Evolutionary conservation across 2,888 invertebrate genomes (phyloP).

Genomic region (Anagyrus pseudococci): DNA sequence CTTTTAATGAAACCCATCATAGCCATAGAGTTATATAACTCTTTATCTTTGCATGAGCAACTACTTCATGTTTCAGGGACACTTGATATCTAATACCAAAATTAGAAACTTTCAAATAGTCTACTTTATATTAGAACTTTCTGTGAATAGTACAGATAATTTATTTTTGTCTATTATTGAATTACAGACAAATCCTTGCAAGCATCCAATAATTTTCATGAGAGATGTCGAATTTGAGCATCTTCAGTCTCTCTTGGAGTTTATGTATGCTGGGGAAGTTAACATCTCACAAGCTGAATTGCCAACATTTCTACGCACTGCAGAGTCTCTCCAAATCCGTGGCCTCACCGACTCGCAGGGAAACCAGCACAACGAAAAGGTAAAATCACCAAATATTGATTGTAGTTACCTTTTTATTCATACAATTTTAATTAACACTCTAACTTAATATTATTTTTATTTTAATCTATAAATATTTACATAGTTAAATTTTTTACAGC

Average conservation of each 20-base stretch:
- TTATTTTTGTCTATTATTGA: constrained; percentile 24
- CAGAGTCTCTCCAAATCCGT: constrained; percentile 80
- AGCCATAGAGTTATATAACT: constrained; percentile 54
- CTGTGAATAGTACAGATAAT: constrained; percentile 6
- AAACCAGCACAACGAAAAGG: constrained; percentile 62
- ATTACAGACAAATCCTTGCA: constrained; percentile 82
- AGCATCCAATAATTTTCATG: constrained; percentile 86
- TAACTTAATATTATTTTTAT: background rate
- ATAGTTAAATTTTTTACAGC: constrained; percentile 47
- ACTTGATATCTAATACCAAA: constrained; percentile 36
- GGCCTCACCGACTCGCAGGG: constrained; percentile 73
- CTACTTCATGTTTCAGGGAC: constrained; percentile 38
- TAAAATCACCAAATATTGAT: constrained; percentile 36
- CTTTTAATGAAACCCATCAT: constrained; percentile 47
- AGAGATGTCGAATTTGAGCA: constrained; percentile 82
- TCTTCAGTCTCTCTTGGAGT: constrained; percentile 79
- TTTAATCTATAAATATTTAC: constrained; percentile 4
- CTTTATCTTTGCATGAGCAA: constrained; percentile 43
- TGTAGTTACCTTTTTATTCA: too few species aligned
- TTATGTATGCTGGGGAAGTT: constrained; percentile 87
- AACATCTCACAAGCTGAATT: constrained; percentile 82
- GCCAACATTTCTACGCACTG: constrained; percentile 77
- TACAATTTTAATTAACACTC: too few species aligned
- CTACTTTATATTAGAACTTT: too few species aligned
- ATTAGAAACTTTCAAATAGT: too few species aligned